Percentiles rank a stretch among this genome's conserved stretches.
Conservation (phyloP, 2,888 invertebrate species). For the Rhagophthalmus giganteus region DNA sequence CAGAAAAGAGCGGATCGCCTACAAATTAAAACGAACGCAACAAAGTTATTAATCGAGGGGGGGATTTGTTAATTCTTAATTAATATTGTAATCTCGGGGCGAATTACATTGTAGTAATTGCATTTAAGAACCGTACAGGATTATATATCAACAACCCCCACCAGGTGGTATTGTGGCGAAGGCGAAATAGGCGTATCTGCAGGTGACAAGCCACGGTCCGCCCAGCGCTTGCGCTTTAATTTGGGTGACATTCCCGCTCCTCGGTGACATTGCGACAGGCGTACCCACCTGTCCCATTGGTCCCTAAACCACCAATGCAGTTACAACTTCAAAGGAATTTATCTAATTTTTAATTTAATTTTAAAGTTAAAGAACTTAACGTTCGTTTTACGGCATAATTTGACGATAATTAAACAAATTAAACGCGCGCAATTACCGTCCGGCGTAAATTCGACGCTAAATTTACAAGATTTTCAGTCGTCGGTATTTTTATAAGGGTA, state of each 20-base stretch:
- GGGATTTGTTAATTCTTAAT: neutral
- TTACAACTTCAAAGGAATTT: slow-evolving; percentile 23
- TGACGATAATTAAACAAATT: too few species aligned
- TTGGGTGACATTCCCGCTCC: slow-evolving; percentile 52
- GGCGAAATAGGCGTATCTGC: slow-evolving; percentile 53
- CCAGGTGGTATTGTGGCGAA: slow-evolving; percentile 51
- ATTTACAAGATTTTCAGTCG: too few species aligned
- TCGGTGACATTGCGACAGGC: slow-evolving; percentile 55
- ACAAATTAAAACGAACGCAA: slow-evolving; percentile 5
- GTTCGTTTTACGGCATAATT: neutral
- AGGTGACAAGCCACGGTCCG: slow-evolving; percentile 52
- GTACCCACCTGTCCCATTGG: slow-evolving; percentile 55
- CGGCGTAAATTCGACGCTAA: too few species aligned
- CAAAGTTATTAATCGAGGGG: slow-evolving; percentile 1
- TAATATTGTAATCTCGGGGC: neutral
- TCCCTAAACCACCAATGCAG: slow-evolving; percentile 51
- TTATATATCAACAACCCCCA: slow-evolving; percentile 35
- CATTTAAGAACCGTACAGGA: slow-evolving; percentile 8
- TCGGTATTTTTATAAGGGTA: too few species aligned
- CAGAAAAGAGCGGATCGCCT: slow-evolving; percentile 18
- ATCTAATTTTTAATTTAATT: neutral
- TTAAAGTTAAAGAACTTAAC: too few species aligned
- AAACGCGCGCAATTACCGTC: too few species aligned
- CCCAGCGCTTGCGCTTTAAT: slow-evolving; percentile 49
- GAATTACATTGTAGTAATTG: slow-evolving; percentile 12